Conservation (phyloP, 1,140 invertebrate genomes). For the Eubasilissa regina region DNA sequence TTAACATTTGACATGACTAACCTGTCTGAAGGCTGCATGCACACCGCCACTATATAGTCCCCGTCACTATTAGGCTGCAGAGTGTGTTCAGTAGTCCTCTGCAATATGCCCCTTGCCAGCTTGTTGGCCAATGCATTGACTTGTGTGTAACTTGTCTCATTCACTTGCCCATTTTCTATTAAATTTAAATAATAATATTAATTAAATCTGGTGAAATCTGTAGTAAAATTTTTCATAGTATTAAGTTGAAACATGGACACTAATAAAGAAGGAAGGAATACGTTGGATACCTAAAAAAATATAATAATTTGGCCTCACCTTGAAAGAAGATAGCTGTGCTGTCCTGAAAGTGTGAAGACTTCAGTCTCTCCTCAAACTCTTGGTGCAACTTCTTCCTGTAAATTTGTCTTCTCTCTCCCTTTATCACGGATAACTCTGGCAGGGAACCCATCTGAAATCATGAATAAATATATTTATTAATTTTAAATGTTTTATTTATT, state of each 20-base stretch:
- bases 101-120: slow-evolving; percentile 73
- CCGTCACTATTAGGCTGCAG: slow-evolving; percentile 74
- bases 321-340: slow-evolving; percentile 73
- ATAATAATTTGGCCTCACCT: slow-evolving; percentile 62
- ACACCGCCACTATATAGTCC: slow-evolving; percentile 82
- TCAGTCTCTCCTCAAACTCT: slow-evolving; percentile 70
- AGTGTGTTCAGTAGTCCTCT: slow-evolving; percentile 61
- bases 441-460: slow-evolving; percentile 75
- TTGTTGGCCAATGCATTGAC: slow-evolving; percentile 76
- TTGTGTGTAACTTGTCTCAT: slow-evolving; percentile 73
- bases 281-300: background rate
- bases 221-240: background rate
- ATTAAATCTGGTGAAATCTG: background rate
- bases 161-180: slow-evolving; percentile 67
- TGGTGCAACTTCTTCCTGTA: slow-evolving; percentile 70
- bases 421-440: slow-evolving; percentile 76
- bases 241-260: too few species aligned
- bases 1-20: slow-evolving; percentile 60
- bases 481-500: too few species aligned
- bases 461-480: background rate
- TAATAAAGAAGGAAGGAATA: too few species aligned
- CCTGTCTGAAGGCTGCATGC: slow-evolving; percentile 82
- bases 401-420: slow-evolving; percentile 69
- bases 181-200: background rate
- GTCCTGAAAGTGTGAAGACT: slow-evolving; percentile 63